These are phyloP conservation scores for Brachyistius frenatus DNA, from an alignment of 2,113 vertebrate genomes.

Conservation along the genomic window DNA sequence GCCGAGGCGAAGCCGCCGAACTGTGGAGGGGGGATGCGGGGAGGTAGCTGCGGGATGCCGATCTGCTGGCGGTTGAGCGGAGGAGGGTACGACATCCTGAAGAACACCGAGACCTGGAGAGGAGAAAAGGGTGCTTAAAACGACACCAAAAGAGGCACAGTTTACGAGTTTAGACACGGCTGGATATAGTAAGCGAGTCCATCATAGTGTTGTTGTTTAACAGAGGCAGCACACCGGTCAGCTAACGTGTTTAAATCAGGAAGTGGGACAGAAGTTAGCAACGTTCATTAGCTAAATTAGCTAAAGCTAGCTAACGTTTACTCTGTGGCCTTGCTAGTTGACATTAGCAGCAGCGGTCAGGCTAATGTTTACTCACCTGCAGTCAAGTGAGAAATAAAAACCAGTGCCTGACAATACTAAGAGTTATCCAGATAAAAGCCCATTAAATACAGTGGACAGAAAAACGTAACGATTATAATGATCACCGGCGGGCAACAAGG, in stretches of 20 bases:
- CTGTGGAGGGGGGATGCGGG: constrained; percentile 94
- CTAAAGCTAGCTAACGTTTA: constrained; percentile 43
- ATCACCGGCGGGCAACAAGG: constrained; percentile 36
- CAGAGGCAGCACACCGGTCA: neutral
- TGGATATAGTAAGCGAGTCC: neutral
- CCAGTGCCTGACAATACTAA: neutral
- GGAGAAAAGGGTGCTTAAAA: constrained; percentile 1
- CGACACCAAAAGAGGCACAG: neutral
- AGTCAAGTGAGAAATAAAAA: constrained; percentile 1
- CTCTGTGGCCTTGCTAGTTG: constrained; percentile 65
- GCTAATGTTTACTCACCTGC: constrained; percentile 64
- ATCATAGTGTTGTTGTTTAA: neutral
- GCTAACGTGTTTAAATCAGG: neutral
- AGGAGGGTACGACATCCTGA: constrained; percentile 95
- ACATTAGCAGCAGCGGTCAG: constrained; percentile 50
- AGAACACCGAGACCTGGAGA: constrained; percentile 81
- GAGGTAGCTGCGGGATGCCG: constrained; percentile 87
- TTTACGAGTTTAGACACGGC: neutral
- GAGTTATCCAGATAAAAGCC: constrained; percentile 8
- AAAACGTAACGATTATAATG: neutral
- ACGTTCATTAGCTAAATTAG: constrained; percentile 60
- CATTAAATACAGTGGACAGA: constrained; percentile 34
- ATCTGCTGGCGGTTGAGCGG: constrained; percentile 93
- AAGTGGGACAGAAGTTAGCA: neutral
- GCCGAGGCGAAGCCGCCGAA: constrained; percentile 92